phyloP scores from a whole-genome alignment of 2,113 vertebrate species.

The Anser cygnoides region DNA sequence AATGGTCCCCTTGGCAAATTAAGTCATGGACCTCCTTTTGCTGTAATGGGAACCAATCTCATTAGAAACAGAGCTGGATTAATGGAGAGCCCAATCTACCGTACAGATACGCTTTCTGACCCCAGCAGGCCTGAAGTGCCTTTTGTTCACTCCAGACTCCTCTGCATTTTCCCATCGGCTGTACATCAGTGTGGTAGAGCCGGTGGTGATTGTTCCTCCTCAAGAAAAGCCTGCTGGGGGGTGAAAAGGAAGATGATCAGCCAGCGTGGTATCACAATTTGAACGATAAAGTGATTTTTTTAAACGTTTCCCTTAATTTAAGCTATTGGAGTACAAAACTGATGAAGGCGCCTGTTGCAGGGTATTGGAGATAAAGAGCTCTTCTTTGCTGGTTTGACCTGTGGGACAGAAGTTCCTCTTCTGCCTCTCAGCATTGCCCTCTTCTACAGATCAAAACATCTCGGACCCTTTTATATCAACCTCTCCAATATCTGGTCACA shows the following conservation, averaged over 20 bases:
- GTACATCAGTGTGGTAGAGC: background rate
- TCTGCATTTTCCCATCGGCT: constrained; percentile 8
- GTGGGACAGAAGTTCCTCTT: background rate
- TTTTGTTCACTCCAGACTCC: constrained; percentile 42
- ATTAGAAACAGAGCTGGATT: constrained; percentile 62
- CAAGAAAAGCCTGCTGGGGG: background rate
- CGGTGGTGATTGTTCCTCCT: constrained; percentile 16
- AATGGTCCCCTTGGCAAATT: constrained; percentile 37
- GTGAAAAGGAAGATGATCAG: background rate
- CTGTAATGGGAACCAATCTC: constrained; percentile 56
- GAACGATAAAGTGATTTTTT: background rate
- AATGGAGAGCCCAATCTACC: constrained; percentile 18
- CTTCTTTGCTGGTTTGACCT: background rate
- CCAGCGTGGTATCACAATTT: background rate
- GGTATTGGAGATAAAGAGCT: background rate
- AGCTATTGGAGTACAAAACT: background rate
- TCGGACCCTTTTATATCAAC: background rate
- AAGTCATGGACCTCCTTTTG: background rate
- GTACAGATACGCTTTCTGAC: background rate
- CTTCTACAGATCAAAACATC: background rate
- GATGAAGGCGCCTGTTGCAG: background rate
- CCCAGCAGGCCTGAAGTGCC: constrained; percentile 36
- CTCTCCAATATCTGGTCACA: background rate
- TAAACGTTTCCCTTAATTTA: background rate
- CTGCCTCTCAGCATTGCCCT: background rate